Percentiles rank a stretch among this genome's conserved stretches.
phyloP scores from a whole-genome alignment of 2,888 invertebrate species.

The Anaspis maculata region DNA sequence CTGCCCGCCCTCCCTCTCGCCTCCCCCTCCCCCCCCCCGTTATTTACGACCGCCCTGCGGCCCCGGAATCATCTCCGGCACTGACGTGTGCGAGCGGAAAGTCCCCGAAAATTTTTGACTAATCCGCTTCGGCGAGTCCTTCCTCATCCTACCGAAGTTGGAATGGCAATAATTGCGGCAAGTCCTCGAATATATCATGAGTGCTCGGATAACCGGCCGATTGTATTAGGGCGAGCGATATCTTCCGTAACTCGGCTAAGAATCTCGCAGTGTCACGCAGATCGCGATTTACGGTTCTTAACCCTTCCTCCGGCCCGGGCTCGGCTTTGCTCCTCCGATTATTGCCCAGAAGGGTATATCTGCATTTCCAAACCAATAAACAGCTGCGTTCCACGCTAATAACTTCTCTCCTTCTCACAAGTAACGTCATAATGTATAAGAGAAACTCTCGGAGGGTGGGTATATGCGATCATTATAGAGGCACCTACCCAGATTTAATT shows the following conservation, averaged over 20 bases:
- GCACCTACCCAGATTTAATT: no score
- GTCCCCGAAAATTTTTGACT: conserved; percentile 9
- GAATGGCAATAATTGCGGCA: conserved; percentile 32
- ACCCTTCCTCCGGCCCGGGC: conserved; percentile 27
- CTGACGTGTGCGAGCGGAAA: no score
- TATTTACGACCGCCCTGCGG: conserved; percentile 9
- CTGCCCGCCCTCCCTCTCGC: no score
- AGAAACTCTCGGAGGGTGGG: no score
- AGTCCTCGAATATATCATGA: conserved; percentile 34
- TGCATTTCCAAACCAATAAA: conserved; percentile 35
- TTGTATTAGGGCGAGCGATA: conserved; percentile 31
- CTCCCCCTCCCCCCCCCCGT: no score
- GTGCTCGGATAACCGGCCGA: conserved; percentile 24
- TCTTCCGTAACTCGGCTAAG: conserved; percentile 34
- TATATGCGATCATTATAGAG: no score
- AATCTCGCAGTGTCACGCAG: conserved; percentile 32
- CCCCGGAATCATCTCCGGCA: conserved; percentile 3
- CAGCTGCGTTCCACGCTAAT: conserved; percentile 15
- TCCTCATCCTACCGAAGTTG: conserved; percentile 11
- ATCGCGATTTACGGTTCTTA: conserved; percentile 34
- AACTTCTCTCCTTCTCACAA: no score
- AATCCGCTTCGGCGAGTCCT: no score
- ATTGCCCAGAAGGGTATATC: conserved; percentile 23
- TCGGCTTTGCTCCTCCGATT: conserved; percentile 19
- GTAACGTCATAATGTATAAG: no score